A percentile compares a stretch with the other conserved stretches of the same genome.
These are phyloP conservation scores for Neodon shergylaensis DNA, from an alignment of 2,113 vertebrate species.

Conservation along the genomic window DNA sequence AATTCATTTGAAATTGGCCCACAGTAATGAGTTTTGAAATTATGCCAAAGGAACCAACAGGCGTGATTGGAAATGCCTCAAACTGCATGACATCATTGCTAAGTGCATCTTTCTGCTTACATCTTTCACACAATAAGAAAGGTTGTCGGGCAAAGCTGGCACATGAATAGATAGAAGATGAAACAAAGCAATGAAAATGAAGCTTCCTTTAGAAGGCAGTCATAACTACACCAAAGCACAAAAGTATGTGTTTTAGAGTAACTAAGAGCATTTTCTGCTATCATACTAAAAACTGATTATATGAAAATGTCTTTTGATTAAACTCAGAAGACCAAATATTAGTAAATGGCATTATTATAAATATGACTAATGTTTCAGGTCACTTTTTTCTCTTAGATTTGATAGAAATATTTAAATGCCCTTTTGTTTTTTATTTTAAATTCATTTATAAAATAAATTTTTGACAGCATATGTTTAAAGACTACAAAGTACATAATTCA, in stretches of 20 bases:
- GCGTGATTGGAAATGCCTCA: slow-evolving; percentile 36
- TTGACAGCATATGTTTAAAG: slow-evolving; percentile 19
- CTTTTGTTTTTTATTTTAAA: slow-evolving; percentile 24
- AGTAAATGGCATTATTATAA: background rate
- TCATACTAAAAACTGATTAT: slow-evolving; percentile 14
- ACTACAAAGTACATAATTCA: background rate
- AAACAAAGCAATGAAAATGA: slow-evolving; percentile 53
- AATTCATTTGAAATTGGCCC: slow-evolving; percentile 64
- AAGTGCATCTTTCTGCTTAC: slow-evolving; percentile 43
- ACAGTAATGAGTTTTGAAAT: slow-evolving; percentile 58
- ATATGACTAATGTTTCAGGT: background rate
- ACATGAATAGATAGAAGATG: slow-evolving; percentile 16
- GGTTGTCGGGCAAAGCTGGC: slow-evolving; percentile 36
- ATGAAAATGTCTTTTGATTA: slow-evolving; percentile 1
- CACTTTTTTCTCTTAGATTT: slow-evolving; percentile 41
- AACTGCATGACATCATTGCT: slow-evolving; percentile 59
- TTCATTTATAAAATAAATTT: slow-evolving; percentile 3
- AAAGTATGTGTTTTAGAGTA: slow-evolving; percentile 3
- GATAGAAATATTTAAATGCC: background rate
- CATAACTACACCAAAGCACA: slow-evolving; percentile 44
- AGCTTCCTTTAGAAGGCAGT: slow-evolving; percentile 21
- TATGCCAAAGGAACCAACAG: slow-evolving; percentile 60
- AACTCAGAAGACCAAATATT: slow-evolving; percentile 8
- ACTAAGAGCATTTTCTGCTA: slow-evolving; percentile 26
- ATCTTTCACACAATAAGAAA: slow-evolving; percentile 62